Conservation (phyloP, 1,140 invertebrate genomes). For the Penaeus japonicus region DNA sequence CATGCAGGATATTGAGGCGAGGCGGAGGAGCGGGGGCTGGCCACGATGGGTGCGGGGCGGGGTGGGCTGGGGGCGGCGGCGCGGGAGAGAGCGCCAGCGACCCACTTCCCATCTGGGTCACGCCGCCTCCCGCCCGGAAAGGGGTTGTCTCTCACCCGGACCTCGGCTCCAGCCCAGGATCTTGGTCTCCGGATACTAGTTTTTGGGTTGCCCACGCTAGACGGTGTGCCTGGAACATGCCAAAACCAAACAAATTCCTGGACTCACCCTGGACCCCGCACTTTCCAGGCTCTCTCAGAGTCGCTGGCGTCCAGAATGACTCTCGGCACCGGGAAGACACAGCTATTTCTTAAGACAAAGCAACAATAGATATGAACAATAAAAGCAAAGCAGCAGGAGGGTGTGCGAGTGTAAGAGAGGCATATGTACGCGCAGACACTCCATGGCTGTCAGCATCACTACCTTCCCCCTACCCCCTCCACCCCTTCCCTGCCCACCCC, state of each 20-base stretch:
- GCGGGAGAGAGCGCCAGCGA: slow-evolving; percentile 27
- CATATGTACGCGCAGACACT: background rate
- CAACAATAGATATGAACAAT: too few species aligned
- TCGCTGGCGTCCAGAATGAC: too few species aligned
- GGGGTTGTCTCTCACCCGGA: slow-evolving; percentile 27
- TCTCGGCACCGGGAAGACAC: too few species aligned
- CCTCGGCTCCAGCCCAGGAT: background rate
- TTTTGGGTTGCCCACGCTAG: background rate
- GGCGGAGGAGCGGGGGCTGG: background rate
- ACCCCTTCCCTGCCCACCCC: background rate
- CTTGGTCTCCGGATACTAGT: background rate
- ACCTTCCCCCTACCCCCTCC: background rate
- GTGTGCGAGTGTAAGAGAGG: too few species aligned
- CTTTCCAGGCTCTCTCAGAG: too few species aligned
- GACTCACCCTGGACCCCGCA: too few species aligned
- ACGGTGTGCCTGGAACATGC: too few species aligned
- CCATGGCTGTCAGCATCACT: background rate
- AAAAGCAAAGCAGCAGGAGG: too few species aligned
- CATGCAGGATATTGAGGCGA: background rate
- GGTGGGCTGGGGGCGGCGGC: background rate
- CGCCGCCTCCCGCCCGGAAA: slow-evolving; percentile 41
- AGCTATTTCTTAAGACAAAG: too few species aligned
- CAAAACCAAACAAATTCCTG: too few species aligned
- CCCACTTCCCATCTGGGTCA: slow-evolving; percentile 50
- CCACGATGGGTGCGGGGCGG: background rate